phyloP scores from a whole-genome alignment of 2,888 invertebrate genomes.

The Megamerina dolium region DNA sequence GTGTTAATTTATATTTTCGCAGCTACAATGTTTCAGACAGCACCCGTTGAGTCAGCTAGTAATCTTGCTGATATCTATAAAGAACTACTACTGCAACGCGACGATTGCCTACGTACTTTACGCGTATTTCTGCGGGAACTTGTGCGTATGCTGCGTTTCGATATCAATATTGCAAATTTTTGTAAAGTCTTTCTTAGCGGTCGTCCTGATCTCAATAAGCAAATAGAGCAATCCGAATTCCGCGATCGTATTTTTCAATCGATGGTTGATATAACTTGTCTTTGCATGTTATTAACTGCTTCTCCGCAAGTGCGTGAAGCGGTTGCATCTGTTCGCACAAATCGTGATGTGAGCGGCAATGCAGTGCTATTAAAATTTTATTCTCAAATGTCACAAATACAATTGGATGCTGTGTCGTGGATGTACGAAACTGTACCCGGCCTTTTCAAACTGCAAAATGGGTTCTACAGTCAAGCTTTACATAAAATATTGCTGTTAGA shows the following conservation, averaged over 20 bases:
- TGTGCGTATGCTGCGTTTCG: conserved; percentile 74
- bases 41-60: conserved; percentile 74
- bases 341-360: conserved; percentile 48
- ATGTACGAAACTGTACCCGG: conserved; percentile 74
- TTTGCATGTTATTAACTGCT: conserved; percentile 74
- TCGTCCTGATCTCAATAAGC: conserved; percentile 54
- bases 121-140: conserved; percentile 83
- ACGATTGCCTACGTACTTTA: conserved; percentile 84
- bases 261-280: conserved; percentile 76
- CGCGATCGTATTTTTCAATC: conserved; percentile 80
- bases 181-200: conserved; percentile 69
- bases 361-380: conserved; percentile 42
- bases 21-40: conserved; percentile 79
- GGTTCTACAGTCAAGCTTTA: conserved; percentile 70
- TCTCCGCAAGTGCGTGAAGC: conserved; percentile 70
- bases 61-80: conserved; percentile 78
- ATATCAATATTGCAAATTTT: conserved; percentile 72
- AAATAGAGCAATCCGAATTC: conserved; percentile 60
- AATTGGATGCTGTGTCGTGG: conserved; percentile 84
- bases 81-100: conserved; percentile 79
- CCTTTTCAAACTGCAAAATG: conserved; percentile 63
- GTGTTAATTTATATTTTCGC: conserved; percentile 12
- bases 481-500: conserved; percentile 77
- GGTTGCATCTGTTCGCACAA: conserved; percentile 52
- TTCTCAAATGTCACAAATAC: conserved; percentile 59